Base-by-base conservation (phyloP, 2,888 invertebrate genomes). In the Dasypolia templi region DNA sequence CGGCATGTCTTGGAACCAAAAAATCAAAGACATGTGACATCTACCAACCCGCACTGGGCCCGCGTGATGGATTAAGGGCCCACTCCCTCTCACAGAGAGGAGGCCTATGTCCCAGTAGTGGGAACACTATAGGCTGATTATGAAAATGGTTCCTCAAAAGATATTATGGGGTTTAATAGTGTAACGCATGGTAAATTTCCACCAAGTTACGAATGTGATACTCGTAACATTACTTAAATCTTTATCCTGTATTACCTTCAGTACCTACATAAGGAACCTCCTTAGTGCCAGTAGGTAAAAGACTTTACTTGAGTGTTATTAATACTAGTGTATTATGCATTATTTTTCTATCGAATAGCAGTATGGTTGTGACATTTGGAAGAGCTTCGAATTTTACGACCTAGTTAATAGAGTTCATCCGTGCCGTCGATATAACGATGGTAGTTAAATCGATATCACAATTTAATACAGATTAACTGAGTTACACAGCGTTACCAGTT, bases 361-460 rank as follows among this genome's bases (percentile, higher is more conserved):
- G 64, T 77, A 72, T 51, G 62, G 51, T 72, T 44, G 17, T 51
- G 62, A 56, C 26, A 26, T 44, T 42, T 51, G 32, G 14, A 3
- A 72, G 9, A 59, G 14, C 35, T 64, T 46, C n/a, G 26, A 74
- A 56, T 46, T 62, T 49, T 63, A 62, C 9, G 26, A 11, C 14
- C 29, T 49, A 49, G 61, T 42, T 72, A 66, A 51, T 77, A 39
- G 29, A 63, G 53, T 70, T 67, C 35, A 44, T 56, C 55, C 67
- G 49, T n/a, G 39, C 68, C 44, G 26, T 59, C n/a, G 35, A 64
- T 64, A 68, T 29, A 51, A 49, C 42, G 44, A 51, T 81, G 58
- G 74, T 66, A 67, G 73, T 70, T 81, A 73, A 80, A 81, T 81
- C 77, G 74, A 73, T 81, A 67, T 49, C 49, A 74, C 63, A 81